phyloP scores from a whole-genome alignment of 2,797 vertebrate species.

The Columba guinea region DNA sequence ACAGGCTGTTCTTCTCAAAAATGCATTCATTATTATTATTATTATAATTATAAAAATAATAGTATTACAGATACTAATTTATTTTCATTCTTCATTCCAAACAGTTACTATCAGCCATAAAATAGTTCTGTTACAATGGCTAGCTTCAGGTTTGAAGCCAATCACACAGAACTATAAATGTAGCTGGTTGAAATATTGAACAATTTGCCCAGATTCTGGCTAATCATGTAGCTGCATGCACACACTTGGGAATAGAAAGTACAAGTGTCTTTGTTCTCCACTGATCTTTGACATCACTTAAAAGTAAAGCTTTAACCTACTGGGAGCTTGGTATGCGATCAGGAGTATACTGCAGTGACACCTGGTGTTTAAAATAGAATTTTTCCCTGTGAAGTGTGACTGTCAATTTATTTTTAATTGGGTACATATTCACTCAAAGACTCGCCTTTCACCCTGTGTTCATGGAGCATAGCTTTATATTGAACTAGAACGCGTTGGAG shows the following conservation, averaged over 20 bases:
- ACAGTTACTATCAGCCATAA: neutral
- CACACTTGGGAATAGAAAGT: neutral
- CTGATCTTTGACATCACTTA: neutral
- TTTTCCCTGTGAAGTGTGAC: neutral
- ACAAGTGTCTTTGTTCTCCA: neutral
- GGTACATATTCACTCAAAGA: neutral
- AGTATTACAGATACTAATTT: neutral
- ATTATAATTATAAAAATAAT: neutral
- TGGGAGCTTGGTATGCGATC: neutral
- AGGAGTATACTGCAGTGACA: constrained; percentile 49
- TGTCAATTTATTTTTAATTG: constrained; percentile 11
- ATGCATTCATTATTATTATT: neutral
- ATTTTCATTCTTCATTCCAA: neutral
- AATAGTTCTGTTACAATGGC: neutral
- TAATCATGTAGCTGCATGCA: neutral
- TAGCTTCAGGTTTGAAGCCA: neutral
- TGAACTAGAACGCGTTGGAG: neutral
- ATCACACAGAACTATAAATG: neutral
- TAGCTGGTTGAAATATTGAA: neutral
- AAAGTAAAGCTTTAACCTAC: neutral
- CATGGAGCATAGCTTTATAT: neutral
- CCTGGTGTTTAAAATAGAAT: constrained; percentile 53
- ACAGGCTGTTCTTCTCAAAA: neutral
- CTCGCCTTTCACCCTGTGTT: neutral
- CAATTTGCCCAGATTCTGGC: neutral